phyloP scores from a whole-genome alignment of 2,888 invertebrate genomes.

The Erannis defoliaria region DNA sequence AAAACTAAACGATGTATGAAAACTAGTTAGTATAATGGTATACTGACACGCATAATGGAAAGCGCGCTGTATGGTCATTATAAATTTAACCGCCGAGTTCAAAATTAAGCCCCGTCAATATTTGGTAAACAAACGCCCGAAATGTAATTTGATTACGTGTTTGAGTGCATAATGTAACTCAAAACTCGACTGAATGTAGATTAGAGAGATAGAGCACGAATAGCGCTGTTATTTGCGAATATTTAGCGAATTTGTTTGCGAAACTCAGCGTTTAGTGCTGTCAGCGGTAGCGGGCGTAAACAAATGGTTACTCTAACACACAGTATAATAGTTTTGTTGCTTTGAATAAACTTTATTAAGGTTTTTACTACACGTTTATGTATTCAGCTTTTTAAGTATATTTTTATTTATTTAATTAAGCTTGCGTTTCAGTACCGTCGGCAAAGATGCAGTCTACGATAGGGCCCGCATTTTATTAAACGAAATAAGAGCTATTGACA shows the following conservation, averaged over 20 bases:
- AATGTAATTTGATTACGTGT: slow-evolving; percentile 30
- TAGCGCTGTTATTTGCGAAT: slow-evolving; percentile 23
- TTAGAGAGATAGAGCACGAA: slow-evolving; percentile 55
- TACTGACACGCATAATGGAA: no score
- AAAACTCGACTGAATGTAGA: slow-evolving; percentile 44
- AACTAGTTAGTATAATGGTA: no score
- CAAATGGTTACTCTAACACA: slow-evolving; percentile 23
- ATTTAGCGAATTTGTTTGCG: slow-evolving; percentile 47
- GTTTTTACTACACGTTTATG: neutral
- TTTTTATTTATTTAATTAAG: no score
- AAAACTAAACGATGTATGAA: no score
- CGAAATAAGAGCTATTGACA: no score
- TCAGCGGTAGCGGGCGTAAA: slow-evolving; percentile 35
- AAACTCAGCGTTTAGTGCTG: slow-evolving; percentile 26
- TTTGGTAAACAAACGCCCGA: slow-evolving; percentile 17
- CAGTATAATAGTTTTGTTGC: slow-evolving; percentile 13
- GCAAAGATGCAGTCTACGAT: no score
- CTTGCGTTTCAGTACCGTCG: no score
- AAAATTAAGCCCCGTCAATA: slow-evolving; percentile 11
- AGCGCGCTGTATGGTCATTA: neutral
- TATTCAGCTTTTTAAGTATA: no score
- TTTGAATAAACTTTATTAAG: slow-evolving; percentile 3
- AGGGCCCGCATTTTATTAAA: no score
- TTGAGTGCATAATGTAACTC: slow-evolving; percentile 37
- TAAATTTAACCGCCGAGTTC: slow-evolving; percentile 6